These are phyloP conservation scores for Lepidotrigona ventralis DNA, from an alignment of 1,140 invertebrate species.

Conservation along the genomic window DNA sequence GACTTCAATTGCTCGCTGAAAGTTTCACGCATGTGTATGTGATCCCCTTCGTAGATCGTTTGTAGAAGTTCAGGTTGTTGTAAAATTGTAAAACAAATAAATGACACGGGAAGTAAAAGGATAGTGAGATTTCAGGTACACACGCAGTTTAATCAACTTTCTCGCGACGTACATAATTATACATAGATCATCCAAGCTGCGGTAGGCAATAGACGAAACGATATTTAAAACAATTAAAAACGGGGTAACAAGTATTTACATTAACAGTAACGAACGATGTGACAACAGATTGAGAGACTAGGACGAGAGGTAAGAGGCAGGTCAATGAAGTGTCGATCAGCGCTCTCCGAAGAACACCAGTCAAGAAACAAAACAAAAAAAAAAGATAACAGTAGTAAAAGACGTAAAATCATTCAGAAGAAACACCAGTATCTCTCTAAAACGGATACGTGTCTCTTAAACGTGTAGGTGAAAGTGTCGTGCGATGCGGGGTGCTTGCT, in stretches of 20 bases:
- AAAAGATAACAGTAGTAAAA: not conserved
- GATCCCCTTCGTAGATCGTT: not conserved
- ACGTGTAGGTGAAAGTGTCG: conserved; percentile 12
- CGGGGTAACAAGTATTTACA: conserved; percentile 53
- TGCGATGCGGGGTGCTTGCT: conserved; percentile 11
- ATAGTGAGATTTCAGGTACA: conserved; percentile 30
- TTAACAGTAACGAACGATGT: conserved; percentile 32
- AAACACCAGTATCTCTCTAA: not conserved
- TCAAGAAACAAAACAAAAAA: not conserved
- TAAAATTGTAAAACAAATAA: not conserved
- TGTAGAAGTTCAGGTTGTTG: not conserved
- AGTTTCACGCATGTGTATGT: not conserved
- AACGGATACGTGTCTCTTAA: conserved; percentile 5
- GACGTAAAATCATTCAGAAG: not conserved
- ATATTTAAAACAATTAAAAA: conserved; percentile 33
- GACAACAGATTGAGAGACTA: conserved; percentile 45
- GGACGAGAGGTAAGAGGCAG: conserved; percentile 57
- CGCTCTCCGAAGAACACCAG: conserved; percentile 19
- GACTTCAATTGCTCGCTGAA: no score
- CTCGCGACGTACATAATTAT: conserved; percentile 12
- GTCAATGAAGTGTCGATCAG: conserved; percentile 4
- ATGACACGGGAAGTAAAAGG: not conserved
- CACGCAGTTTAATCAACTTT: conserved; percentile 42
- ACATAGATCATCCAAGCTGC: conserved; percentile 32
- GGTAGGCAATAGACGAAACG: conserved; percentile 14